A percentile compares a stretch with the other conserved stretches of the same genome.
These are phyloP conservation scores for Sesamia nonagrioides DNA, from an alignment of 1,140 invertebrate genomes.

Conservation along the genomic window DNA sequence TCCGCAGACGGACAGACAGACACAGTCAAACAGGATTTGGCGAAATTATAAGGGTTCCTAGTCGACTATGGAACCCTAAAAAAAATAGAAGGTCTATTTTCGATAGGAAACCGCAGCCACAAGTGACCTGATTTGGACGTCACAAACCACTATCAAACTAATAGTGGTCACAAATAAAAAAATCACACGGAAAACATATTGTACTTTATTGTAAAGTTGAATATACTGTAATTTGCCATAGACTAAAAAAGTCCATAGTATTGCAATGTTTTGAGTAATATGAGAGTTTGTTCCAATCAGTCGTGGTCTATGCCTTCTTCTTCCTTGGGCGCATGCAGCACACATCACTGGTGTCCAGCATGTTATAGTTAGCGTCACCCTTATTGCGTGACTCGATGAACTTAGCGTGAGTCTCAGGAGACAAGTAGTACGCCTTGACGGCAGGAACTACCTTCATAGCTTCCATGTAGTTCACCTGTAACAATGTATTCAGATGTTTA, in stretches of 20 bases:
- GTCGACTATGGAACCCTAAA: no score
- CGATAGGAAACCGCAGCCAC: neutral
- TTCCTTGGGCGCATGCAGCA: conserved; percentile 81
- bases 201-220: conserved; percentile 15
- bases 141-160: neutral
- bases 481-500: conserved; percentile 59
- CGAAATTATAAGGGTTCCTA: no score
- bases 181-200: conserved; percentile 3
- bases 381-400: conserved; percentile 90
- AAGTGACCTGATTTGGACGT: neutral
- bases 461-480: conserved; percentile 90
- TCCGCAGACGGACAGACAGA: no score
- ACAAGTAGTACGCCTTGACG: conserved; percentile 90
- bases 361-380: conserved; percentile 91
- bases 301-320: conserved; percentile 80
- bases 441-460: conserved; percentile 91
- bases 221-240: conserved; percentile 2
- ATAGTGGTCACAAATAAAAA: neutral
- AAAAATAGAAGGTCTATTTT: neutral
- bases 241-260: neutral
- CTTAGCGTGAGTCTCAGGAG: conserved; percentile 91
- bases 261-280: neutral
- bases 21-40: no score
- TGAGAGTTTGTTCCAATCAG: conserved; percentile 1
- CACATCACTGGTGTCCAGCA: conserved; percentile 84